Conservation (phyloP, 37 sponge, comb jelly and placozoan species). For the Bolinopsis microptera region DNA sequence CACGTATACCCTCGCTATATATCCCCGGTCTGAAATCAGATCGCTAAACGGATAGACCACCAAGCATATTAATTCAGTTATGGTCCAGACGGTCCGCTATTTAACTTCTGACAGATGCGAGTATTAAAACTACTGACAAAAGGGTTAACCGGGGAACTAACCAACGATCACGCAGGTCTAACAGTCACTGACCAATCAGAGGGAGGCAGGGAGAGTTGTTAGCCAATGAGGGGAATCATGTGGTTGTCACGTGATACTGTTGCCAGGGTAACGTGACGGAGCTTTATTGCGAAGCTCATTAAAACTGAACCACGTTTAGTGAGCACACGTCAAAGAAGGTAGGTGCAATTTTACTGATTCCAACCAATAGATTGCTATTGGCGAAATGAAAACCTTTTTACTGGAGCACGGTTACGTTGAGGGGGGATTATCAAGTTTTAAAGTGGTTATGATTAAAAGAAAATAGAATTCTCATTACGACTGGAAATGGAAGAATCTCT, state of each 20-base stretch:
- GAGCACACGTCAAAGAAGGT: neutral
- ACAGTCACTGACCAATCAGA: constrained; percentile 41
- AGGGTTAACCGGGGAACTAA: neutral
- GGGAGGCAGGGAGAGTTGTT: too few relatives aligned
- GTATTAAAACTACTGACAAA: neutral
- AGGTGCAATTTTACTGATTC: neutral
- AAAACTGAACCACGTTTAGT: neutral
- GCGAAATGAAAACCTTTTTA: neutral
- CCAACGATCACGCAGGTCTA: constrained; percentile 42
- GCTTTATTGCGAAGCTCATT: neutral
- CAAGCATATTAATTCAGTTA: constrained; percentile 65
- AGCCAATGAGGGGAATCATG: neutral
- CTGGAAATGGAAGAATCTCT: too few relatives aligned
- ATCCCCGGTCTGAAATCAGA: neutral
- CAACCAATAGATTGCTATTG: neutral
- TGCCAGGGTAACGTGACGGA: too few relatives aligned
- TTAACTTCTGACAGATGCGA: constrained; percentile 54
- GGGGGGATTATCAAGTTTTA: neutral
- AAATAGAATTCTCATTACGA: neutral
- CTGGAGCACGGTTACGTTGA: neutral
- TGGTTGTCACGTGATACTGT: constrained; percentile 3
- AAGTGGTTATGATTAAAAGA: neutral
- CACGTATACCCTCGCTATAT: neutral
- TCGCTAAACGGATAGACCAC: neutral
- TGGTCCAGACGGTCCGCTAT: constrained; percentile 31